These are phyloP conservation scores for Diorhabda sublineata DNA, from an alignment of 1,140 invertebrate genomes.

Conservation along the genomic window DNA sequence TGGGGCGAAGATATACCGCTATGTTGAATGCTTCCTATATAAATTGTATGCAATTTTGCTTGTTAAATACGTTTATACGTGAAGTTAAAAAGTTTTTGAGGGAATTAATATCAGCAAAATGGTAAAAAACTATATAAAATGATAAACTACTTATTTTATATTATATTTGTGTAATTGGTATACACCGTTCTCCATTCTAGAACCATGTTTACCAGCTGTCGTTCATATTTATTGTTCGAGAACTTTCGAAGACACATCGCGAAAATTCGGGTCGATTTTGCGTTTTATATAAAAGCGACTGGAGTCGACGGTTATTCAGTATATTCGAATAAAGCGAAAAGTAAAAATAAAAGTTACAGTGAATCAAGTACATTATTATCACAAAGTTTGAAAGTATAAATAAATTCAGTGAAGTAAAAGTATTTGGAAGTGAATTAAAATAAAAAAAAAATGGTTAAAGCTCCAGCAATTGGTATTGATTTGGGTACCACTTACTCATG, in stretches of 20 bases:
- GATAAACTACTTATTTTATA: too few relatives aligned
- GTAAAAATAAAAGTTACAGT: neutral
- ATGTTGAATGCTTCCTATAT: neutral
- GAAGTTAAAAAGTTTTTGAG: neutral
- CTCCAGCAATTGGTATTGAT: conserved; percentile 68
- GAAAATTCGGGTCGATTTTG: conserved; percentile 13
- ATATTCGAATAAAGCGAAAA: conserved; percentile 5
- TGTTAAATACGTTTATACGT: neutral
- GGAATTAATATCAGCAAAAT: conserved; percentile 24
- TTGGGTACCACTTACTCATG: conserved; percentile 78
- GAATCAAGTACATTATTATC: neutral
- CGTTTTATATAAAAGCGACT: conserved; percentile 6
- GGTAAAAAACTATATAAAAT: conserved; percentile 21
- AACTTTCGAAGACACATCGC: conserved; percentile 6
- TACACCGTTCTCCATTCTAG: too few relatives aligned
- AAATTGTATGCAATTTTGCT: neutral
- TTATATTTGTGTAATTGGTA: too few relatives aligned
- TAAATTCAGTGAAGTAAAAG: neutral
- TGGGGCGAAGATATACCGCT: too few relatives aligned
- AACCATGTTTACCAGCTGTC: too few relatives aligned
- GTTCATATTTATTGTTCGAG: neutral
- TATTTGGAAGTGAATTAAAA: neutral
- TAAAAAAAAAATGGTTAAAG: conserved; percentile 34
- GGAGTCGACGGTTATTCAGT: neutral
- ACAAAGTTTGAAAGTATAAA: neutral